Conservation (phyloP, 2,797 vertebrate species). For the Coreius guichenoti region DNA sequence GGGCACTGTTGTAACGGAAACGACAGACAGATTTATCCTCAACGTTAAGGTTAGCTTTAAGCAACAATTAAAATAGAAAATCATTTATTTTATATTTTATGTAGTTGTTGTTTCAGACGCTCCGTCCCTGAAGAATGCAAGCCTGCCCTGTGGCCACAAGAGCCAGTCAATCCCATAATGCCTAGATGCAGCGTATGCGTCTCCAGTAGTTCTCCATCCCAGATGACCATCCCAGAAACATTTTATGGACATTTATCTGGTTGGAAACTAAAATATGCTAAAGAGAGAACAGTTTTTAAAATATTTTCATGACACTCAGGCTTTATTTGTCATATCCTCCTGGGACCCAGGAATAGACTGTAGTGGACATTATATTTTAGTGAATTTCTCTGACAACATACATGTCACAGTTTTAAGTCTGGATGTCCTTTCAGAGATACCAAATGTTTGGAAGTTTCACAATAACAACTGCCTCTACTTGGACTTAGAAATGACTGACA, state of each 20-base stretch:
- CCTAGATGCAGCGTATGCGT: neutral
- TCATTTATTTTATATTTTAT: neutral
- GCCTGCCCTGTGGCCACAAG: neutral
- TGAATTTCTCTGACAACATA: too few species aligned
- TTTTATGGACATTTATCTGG: neutral
- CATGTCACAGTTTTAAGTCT: too few species aligned
- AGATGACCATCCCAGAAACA: too few species aligned
- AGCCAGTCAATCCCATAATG: neutral
- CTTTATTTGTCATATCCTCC: neutral
- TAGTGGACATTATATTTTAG: too few species aligned
- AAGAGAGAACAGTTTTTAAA: neutral
- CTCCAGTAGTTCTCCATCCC: neutral
- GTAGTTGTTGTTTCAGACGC: neutral
- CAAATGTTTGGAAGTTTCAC: too few species aligned
- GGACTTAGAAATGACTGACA: too few species aligned
- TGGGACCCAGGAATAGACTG: too few species aligned
- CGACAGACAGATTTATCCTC: neutral
- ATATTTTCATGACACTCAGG: neutral
- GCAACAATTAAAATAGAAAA: neutral
- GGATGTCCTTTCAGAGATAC: too few species aligned
- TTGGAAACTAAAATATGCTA: neutral
- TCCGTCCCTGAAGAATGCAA: neutral
- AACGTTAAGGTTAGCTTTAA: neutral
- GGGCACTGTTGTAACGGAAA: neutral
- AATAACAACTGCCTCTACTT: too few species aligned